Conservation (phyloP, 1,140 invertebrate genomes). For the Armadillidium nasatum region DNA sequence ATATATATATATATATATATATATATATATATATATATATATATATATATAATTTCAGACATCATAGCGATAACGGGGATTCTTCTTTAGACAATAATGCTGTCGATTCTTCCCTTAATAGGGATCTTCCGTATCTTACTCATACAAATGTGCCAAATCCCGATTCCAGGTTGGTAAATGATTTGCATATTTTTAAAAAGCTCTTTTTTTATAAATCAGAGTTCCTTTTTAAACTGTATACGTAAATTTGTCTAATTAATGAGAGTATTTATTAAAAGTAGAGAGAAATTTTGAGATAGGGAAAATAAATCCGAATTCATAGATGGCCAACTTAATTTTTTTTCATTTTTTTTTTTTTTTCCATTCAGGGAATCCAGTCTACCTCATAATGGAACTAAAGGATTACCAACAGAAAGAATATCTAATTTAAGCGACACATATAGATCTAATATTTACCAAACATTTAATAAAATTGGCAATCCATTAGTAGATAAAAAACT, state of each 20-base stretch:
- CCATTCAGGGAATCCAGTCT: not conserved
- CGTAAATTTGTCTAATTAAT: too few species aligned
- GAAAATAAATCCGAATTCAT: too few species aligned
- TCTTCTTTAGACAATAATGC: constrained; percentile 44
- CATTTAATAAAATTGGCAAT: constrained; percentile 54
- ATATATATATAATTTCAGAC: constrained; percentile 24
- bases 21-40: not conserved
- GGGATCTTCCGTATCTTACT: constrained; percentile 74
- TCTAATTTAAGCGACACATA: constrained; percentile 49
- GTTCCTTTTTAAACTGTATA: too few species aligned
- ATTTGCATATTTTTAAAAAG: constrained; percentile 51
- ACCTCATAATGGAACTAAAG: not conserved
- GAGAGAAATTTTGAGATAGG: too few species aligned
- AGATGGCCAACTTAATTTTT: too few species aligned
- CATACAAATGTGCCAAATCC: constrained; percentile 59
- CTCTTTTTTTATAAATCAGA: too few species aligned
- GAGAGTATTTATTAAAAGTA: too few species aligned
- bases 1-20: too few species aligned
- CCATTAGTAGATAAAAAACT: constrained; percentile 67
- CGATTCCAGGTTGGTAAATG: constrained; percentile 61
- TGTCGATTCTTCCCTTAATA: constrained; percentile 69
- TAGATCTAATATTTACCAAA: constrained; percentile 53
- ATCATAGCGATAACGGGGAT: constrained; percentile 40
- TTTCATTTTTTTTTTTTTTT: too few species aligned
- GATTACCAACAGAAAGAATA: constrained; percentile 24